A percentile compares a stretch with the other conserved stretches of the same genome.
phyloP scores from a whole-genome alignment of 2,888 invertebrate species.

The Alviniconcha strummeri region DNA sequence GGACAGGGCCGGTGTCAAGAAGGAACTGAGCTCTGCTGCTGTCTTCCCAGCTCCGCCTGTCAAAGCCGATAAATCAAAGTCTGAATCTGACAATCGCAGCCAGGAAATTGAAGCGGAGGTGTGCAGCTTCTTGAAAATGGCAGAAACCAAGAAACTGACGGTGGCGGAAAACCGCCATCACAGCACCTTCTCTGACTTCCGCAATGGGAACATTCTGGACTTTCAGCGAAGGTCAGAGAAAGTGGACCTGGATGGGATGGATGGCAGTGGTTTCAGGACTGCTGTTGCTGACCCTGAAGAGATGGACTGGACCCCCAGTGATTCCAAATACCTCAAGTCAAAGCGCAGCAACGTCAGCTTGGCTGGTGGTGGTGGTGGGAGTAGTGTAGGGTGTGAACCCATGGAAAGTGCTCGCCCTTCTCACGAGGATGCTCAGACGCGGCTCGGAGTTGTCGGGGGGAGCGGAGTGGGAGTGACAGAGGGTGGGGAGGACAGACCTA shows the following conservation, averaged over 20 bases:
- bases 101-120: conserved; percentile 24
- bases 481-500: neutral
- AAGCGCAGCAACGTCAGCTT: conserved; percentile 4
- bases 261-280: conserved; percentile 18
- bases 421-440: neutral
- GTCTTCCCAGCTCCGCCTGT: neutral
- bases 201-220: conserved; percentile 51
- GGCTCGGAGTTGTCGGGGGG: conserved; percentile 11
- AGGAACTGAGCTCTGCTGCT: neutral
- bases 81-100: conserved; percentile 14
- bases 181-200: conserved; percentile 60
- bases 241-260: conserved; percentile 38
- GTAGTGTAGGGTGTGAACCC: neutral
- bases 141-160: conserved; percentile 32
- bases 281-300: conserved; percentile 35
- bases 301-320: conserved; percentile 44
- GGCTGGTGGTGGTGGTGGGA: neutral
- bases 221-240: conserved; percentile 35
- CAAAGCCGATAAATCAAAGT: neutral
- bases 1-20: neutral
- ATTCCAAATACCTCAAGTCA: conserved; percentile 38
- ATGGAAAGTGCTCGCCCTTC: conserved; percentile 8
- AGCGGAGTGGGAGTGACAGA: neutral
- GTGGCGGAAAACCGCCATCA: conserved; percentile 47
- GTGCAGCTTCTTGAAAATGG: conserved; percentile 28